Evolutionary conservation across 2,888 invertebrate genomes (phyloP), one percentile per base, ranked within the genome.

Genomic region (Oxystoma pomonae): DNA sequence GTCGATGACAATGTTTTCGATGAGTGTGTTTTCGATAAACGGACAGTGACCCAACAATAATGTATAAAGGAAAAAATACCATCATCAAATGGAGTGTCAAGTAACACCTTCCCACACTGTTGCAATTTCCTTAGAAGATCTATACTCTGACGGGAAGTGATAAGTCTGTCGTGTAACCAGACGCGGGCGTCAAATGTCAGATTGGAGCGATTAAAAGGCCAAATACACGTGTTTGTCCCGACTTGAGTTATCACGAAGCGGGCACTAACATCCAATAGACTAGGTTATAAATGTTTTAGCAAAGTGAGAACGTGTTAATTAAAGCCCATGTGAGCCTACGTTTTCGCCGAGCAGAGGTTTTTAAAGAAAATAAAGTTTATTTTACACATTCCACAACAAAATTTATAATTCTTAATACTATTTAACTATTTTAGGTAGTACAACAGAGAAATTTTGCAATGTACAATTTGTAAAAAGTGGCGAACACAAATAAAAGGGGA

Each of bases 271-370:
- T 73, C 71, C 71, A 70, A 72, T 73, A 73, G 72, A 64, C 70
- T 67, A 71, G 72, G 5, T 74, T 74, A 74, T 73, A 74, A 72
- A 71, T 70, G 72, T 71, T 69, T 69, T 70, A 67, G 70, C 70
- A 67, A 66, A 70, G 69, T 69, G 70, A 71, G 68, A 70, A 75
- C 72, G 74, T 73, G 74, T 74, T 76, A 76, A 76, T 76, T 76
- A 75, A 75, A 73, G 60, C 72, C 69, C 71, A 71, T 71, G 72
- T n/a, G n/a, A n/a, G 35, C 35, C 35, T 35, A 35, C 35, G 12
- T 35, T 12, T 35, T 3, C 35, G 35, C n/a, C n/a, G n/a, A n/a
- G n/a, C n/a, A n/a, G n/a, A n/a, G n/a, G n/a, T n/a, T n/a, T n/a
- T n/a, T n/a, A n/a, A n/a, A n/a, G n/a, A n/a, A n/a, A n/a, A n/a